Evolutionary conservation across 1,140 invertebrate genomes (phyloP).

Genomic region (Acyrthosiphon pisum): DNA sequence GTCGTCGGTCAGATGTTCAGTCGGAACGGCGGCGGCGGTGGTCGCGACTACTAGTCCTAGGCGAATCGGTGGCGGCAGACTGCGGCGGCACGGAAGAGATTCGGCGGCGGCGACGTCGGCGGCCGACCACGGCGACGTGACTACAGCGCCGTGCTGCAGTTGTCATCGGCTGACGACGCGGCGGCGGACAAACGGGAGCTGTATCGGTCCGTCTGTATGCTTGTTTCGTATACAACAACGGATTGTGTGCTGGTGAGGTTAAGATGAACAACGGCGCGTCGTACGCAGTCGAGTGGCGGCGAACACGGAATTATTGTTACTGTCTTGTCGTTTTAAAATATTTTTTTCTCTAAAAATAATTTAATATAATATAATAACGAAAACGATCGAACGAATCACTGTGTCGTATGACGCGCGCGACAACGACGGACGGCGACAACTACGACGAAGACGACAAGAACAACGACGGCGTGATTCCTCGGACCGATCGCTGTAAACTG

Average conservation of each 20-base stretch:
- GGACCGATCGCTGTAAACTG: constrained; percentile 8
- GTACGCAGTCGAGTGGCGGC: background rate
- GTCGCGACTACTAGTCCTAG: background rate
- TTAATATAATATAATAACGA: background rate
- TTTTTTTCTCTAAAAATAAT: too few species aligned
- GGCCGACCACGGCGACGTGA: constrained; percentile 4
- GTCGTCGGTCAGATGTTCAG: background rate
- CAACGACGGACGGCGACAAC: background rate
- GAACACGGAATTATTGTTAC: background rate
- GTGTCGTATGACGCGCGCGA: background rate
- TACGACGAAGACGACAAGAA: background rate
- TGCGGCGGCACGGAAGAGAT: background rate
- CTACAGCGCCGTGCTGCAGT: background rate
- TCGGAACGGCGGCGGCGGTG: background rate
- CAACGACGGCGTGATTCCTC: background rate
- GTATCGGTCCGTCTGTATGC: background rate
- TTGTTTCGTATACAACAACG: background rate
- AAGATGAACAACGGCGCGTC: background rate
- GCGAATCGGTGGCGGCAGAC: background rate
- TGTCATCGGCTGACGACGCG: constrained; percentile 26
- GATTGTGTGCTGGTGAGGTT: background rate
- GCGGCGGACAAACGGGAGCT: background rate
- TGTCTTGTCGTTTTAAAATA: background rate
- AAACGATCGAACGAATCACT: background rate
- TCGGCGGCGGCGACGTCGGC: background rate